These are phyloP conservation scores for Aegithalos caudatus DNA, from an alignment of 2,113 vertebrate genomes.

Conservation along the genomic window DNA sequence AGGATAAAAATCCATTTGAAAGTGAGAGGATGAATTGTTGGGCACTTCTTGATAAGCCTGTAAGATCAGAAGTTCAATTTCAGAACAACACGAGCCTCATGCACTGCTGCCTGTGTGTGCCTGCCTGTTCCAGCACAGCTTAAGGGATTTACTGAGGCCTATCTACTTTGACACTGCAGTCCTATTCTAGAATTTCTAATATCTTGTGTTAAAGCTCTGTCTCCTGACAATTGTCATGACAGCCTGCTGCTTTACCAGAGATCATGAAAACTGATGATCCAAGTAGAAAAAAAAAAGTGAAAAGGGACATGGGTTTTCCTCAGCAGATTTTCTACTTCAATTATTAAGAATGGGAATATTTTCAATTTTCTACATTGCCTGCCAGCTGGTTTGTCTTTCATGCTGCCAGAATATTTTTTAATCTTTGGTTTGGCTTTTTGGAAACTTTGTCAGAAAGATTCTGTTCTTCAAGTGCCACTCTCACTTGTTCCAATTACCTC, in stretches of 20 bases:
- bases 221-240: background rate
- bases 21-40: background rate
- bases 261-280: background rate
- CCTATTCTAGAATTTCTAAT: conserved; percentile 23
- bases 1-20: conserved; percentile 23
- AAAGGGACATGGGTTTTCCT: background rate
- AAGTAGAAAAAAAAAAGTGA: background rate
- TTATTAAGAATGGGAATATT: conserved; percentile 2
- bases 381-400: background rate
- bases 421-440: background rate
- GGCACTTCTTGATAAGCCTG: background rate
- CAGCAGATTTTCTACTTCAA: background rate
- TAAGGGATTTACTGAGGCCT: conserved; percentile 45
- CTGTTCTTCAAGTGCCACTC: background rate
- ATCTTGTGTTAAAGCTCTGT: conserved; percentile 22
- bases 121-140: background rate
- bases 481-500: background rate
- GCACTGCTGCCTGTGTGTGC: background rate
- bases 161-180: background rate
- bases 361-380: background rate
- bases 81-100: background rate
- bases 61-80: conserved; percentile 25
- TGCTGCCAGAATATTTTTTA: background rate
- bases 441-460: background rate
- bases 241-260: background rate